These are phyloP conservation scores for Epirrita christyi DNA, from an alignment of 2,888 invertebrate genomes.

Conservation along the genomic window DNA sequence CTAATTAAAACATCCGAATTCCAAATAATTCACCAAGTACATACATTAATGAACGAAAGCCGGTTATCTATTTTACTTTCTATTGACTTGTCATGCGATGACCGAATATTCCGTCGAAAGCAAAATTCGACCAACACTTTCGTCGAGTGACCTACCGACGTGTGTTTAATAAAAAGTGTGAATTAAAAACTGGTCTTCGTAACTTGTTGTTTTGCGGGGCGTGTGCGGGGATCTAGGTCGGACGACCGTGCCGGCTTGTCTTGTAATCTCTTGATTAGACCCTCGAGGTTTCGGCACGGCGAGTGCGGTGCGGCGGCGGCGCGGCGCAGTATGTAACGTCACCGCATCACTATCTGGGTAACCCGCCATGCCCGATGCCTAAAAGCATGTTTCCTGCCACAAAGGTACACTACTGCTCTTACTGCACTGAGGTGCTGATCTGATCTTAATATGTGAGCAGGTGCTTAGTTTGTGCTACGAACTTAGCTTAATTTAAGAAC, in stretches of 20 bases:
- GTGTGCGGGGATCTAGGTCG: conserved; percentile 64
- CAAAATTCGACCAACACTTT: conserved; percentile 82
- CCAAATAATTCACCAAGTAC: not conserved
- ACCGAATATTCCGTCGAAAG: conserved; percentile 72
- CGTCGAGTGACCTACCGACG: conserved; percentile 69
- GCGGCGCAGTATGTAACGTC: not conserved
- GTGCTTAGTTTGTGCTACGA: not conserved
- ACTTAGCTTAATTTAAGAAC: not conserved
- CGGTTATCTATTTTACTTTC: conserved; percentile 72
- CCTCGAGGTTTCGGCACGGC: not conserved
- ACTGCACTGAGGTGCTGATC: no score
- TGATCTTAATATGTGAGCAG: no score
- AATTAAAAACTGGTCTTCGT: conserved; percentile 74
- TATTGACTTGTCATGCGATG: conserved; percentile 60
- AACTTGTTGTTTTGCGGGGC: conserved; percentile 65
- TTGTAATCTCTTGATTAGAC: conserved; percentile 26
- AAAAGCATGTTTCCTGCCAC: not conserved
- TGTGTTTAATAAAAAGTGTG: conserved; percentile 56
- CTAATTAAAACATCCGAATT: conserved; percentile 1
- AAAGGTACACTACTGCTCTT: not conserved
- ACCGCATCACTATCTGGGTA: not conserved
- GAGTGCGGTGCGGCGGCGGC: no score
- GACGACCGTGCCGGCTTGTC: conserved; percentile 44
- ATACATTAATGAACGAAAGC: conserved; percentile 49
- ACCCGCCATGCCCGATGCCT: not conserved